These are phyloP conservation scores for Amphipyra berbera DNA, from an alignment of 2,888 invertebrate species.

Conservation along the genomic window DNA sequence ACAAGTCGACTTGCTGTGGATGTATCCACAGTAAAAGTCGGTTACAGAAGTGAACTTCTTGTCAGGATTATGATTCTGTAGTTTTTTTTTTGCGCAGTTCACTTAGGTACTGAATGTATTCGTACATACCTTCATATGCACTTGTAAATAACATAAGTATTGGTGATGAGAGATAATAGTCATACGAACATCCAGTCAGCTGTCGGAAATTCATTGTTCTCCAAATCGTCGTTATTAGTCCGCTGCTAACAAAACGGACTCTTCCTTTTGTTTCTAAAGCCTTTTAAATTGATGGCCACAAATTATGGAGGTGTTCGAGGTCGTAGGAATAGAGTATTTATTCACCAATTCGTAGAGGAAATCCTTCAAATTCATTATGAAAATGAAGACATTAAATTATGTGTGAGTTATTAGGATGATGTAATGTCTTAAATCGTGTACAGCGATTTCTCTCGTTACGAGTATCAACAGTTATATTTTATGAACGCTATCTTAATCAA, in stretches of 20 bases:
- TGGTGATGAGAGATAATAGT: background rate
- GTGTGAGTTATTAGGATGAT: conserved; percentile 1
- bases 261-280: conserved; percentile 59
- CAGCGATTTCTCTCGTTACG: background rate
- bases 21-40: too few species aligned
- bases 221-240: conserved; percentile 54
- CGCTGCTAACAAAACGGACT: conserved; percentile 39
- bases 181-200: conserved; percentile 14
- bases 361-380: conserved; percentile 29
- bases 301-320: conserved; percentile 41
- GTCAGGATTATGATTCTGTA: too few species aligned
- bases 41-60: too few species aligned
- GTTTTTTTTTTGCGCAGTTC: too few species aligned
- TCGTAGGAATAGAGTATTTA: conserved; percentile 39
- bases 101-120: too few species aligned
- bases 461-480: background rate
- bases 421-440: background rate
- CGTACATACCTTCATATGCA: too few species aligned
- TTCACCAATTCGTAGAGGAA: conserved; percentile 32
- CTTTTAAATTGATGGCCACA: conserved; percentile 26
- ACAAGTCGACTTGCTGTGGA: too few species aligned
- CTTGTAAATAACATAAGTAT: too few species aligned
- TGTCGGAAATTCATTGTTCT: conserved; percentile 68
- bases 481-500: conserved; percentile 2
- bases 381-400: conserved; percentile 7